These are phyloP conservation scores for Phodopus roborovskii DNA, from an alignment of 2,113 vertebrate genomes.

Conservation along the genomic window DNA sequence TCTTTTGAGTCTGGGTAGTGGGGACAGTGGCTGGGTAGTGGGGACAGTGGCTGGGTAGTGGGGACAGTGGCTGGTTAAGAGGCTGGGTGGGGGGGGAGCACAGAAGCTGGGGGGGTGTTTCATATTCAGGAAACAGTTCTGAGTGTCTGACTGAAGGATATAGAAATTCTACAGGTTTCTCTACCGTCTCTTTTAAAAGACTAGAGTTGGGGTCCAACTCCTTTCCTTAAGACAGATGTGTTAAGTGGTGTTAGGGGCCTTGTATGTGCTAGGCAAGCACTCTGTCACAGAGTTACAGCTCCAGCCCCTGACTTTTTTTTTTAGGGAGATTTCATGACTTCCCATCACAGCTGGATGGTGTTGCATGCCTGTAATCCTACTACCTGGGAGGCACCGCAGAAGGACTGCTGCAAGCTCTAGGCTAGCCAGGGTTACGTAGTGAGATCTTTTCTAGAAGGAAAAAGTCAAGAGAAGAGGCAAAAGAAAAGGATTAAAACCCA, in stretches of 20 bases:
- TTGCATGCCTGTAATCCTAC: background rate
- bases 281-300: background rate
- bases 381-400: background rate
- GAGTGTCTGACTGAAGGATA: background rate
- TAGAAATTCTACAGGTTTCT: no score
- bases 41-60: background rate
- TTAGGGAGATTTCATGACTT: background rate
- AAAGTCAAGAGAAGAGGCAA: background rate
- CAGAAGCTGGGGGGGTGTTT: background rate
- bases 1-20: background rate
- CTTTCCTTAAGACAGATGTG: background rate
- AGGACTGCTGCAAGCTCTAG: background rate
- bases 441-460: background rate
- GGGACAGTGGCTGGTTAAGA: background rate
- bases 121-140: background rate
- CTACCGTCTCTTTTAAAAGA: background rate
- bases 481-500: background rate
- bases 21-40: background rate
- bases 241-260: background rate
- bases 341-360: background rate
- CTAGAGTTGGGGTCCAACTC: background rate
- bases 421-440: background rate
- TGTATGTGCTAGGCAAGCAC: background rate
- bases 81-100: background rate
- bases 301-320: background rate